Conservation (phyloP, 2,113 vertebrate species). For the human (Homo sapiens) region GRCh38 chr7:101747501-101748000, state of each 20-base stretch:
- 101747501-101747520: not conserved
- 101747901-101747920: not conserved
- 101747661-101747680: not conserved
- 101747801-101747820: not conserved
- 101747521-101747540: not conserved
- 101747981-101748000: conserved; percentile 79
- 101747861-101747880: not conserved
- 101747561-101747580: not conserved
- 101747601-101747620: not conserved
- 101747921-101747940: not conserved
- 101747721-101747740: not conserved
- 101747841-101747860: not conserved
- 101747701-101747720: not conserved
- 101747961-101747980: conserved; percentile 80
- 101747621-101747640: not conserved
- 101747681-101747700: not conserved
- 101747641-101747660: not conserved
- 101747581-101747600: not conserved
- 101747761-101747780: not conserved
- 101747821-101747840: conserved; percentile 37
- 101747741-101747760: not conserved
- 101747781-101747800: not conserved
- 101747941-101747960: conserved; percentile 54
- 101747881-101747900: not conserved
- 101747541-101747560: not conserved